Evolutionary conservation across 1,140 invertebrate genomes (phyloP).

Genomic region (Babylonia areolata): DNA sequence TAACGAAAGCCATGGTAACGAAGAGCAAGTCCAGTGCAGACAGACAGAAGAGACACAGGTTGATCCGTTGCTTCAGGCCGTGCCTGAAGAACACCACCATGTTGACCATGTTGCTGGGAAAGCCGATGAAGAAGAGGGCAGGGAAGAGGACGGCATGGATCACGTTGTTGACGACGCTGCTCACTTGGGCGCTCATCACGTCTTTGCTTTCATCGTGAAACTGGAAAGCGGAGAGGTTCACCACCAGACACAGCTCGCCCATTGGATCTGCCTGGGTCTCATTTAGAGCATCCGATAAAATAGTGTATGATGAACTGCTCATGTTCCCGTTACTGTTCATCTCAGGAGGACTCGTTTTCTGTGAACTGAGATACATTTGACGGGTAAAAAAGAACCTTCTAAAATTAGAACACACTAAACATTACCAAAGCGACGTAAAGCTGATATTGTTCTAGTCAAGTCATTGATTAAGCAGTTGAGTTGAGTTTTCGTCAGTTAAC

Average conservation of each 20-base stretch:
- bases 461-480: no score
- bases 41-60: slow-evolving; percentile 26
- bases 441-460: no score
- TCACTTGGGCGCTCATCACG: not conserved
- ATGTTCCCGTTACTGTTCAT: no score
- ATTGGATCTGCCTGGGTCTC: no score
- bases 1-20: not conserved
- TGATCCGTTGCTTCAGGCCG: slow-evolving; percentile 15
- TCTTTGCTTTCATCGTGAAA: not conserved
- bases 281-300: no score
- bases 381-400: no score
- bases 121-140: slow-evolving; percentile 15
- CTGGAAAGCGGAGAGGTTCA: not conserved
- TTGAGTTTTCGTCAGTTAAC: no score
- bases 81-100: slow-evolving; percentile 32
- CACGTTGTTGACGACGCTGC: not conserved
- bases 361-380: no score
- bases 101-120: slow-evolving; percentile 38
- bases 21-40: not conserved
- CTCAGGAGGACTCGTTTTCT: no score
- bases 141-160: not conserved
- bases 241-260: not conserved
- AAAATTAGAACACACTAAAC: no score
- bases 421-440: no score
- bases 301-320: no score